Evolutionary conservation across 2,113 vertebrate species (phyloP), one percentile per base, ranked within the genome.

Genomic region (Ciconia maguari): DNA sequence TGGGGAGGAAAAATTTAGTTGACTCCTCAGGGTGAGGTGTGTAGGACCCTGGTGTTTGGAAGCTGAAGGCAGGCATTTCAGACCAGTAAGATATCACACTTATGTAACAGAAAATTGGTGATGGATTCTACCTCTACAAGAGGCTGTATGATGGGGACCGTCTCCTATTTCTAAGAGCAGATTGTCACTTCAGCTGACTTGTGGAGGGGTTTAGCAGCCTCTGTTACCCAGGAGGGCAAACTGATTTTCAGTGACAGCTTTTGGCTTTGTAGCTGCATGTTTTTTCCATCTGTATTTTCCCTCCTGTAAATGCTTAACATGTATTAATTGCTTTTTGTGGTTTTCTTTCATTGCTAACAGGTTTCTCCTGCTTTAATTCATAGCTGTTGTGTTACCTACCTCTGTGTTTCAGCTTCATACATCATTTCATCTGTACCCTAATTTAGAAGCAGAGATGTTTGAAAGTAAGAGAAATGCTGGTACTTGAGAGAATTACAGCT

Each of bases 141-240:
- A 71, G 13, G 5, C 32, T 83, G 17, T 55, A 3, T 29, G 9
- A 20, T 89, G 49, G 27, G 9, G 13, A 10, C 10, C n/a, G 42
- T 75, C 29, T 68, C 13, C 32, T 91, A 38, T 77, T 77, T 64
- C 15, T 21, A 52, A 66, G 27, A 57, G 60, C 24, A 61, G 18
- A 38, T 69, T 83, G 66, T 77, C 16, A 36, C 36, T 83, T 89
- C 41, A 81, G 1, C 11, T 74, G 64, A 25, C 25, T 86, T 2
- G 1, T n/a, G 44, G 27, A 58, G 8, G 4, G 7, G 2, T 89
- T 94, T 65, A 81, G 36, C 30, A 74, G 25, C 24, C 27, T 60
- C 16, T 46, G 4, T 69, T 70, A 65, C 0, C 0, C 0, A 5
- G 27, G 36, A 62, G 12, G 22, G 20, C 48, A 78, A 34, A 57